These are phyloP conservation scores for Sturmia bella DNA, from an alignment of 2,888 invertebrate species.

Conservation along the genomic window DNA sequence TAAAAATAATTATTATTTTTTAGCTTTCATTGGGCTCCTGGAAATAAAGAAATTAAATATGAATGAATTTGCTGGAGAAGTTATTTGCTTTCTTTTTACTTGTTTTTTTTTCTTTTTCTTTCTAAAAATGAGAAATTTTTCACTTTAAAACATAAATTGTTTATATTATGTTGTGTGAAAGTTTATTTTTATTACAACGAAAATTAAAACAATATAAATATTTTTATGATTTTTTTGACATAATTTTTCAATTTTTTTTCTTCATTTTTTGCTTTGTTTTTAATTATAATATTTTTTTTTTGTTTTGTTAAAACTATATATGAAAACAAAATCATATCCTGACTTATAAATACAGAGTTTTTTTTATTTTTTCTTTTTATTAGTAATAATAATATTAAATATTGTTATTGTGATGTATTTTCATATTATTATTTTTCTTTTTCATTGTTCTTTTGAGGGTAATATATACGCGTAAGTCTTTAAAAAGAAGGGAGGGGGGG, in stretches of 20 bases:
- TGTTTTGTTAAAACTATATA: constrained; percentile 52
- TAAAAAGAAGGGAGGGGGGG: not conserved
- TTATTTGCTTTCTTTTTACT: too few relatives aligned
- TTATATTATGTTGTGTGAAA: constrained; percentile 29
- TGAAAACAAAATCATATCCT: constrained; percentile 60
- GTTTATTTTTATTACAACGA: constrained; percentile 59
- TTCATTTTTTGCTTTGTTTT: constrained; percentile 47
- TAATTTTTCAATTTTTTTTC: constrained; percentile 49
- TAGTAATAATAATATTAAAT: constrained; percentile 62
- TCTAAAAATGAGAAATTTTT: constrained; percentile 3
- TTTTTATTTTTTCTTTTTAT: not conserved
- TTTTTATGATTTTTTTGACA: constrained; percentile 46
- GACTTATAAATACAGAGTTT: constrained; percentile 62
- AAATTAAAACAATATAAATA: constrained; percentile 68
- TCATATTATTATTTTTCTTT: constrained; percentile 30
- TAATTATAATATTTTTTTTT: constrained; percentile 50
- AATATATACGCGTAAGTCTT: constrained; percentile 31
- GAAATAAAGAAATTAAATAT: constrained; percentile 36
- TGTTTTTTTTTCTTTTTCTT: constrained; percentile 29
- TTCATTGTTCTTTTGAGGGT: constrained; percentile 26
- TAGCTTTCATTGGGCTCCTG: constrained; percentile 41
- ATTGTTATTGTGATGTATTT: constrained; percentile 61
- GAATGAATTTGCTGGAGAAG: constrained; percentile 3
- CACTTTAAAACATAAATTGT: constrained; percentile 25
- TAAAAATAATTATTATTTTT: constrained; percentile 65